Conservation (phyloP, 2,888 invertebrate genomes). For the Cyclophora punctaria region DNA sequence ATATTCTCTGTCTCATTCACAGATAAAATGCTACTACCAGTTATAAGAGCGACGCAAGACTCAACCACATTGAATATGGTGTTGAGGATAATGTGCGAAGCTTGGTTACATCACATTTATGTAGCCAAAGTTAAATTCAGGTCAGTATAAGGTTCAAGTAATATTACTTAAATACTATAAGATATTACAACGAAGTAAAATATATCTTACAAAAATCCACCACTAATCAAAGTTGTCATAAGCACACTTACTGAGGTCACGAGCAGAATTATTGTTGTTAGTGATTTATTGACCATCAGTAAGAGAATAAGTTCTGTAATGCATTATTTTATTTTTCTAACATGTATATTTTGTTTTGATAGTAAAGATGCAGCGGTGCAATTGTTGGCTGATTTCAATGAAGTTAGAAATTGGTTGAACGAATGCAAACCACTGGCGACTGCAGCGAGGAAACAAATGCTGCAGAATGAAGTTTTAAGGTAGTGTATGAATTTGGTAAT, state of each 20-base stretch:
- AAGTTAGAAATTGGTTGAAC: slow-evolving; percentile 84
- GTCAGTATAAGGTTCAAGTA: slow-evolving; percentile 30
- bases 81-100: slow-evolving; percentile 87
- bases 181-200: not conserved
- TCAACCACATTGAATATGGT: slow-evolving; percentile 84
- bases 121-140: slow-evolving; percentile 88
- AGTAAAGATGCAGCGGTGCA: slow-evolving; percentile 84
- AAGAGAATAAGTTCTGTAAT: no score
- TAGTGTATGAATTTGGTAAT: slow-evolving; percentile 14
- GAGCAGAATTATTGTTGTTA: no score
- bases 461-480: slow-evolving; percentile 78
- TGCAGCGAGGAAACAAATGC: slow-evolving; percentile 70
- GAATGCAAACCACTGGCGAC: slow-evolving; percentile 74
- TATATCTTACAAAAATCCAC: no score
- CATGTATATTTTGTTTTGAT: slow-evolving; percentile 3
- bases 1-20: no score
- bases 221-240: no score
- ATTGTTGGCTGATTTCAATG: slow-evolving; percentile 86
- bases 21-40: slow-evolving; percentile 85
- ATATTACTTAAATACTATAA: not conserved
- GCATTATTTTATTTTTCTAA: not conserved
- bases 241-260: no score
- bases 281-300: no score
- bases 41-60: slow-evolving; percentile 84
- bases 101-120: slow-evolving; percentile 91